A percentile compares a stretch with the other conserved stretches of the same genome.
These are phyloP conservation scores for Mayetiola destructor DNA, from an alignment of 2,888 invertebrate species.

Conservation along the genomic window DNA sequence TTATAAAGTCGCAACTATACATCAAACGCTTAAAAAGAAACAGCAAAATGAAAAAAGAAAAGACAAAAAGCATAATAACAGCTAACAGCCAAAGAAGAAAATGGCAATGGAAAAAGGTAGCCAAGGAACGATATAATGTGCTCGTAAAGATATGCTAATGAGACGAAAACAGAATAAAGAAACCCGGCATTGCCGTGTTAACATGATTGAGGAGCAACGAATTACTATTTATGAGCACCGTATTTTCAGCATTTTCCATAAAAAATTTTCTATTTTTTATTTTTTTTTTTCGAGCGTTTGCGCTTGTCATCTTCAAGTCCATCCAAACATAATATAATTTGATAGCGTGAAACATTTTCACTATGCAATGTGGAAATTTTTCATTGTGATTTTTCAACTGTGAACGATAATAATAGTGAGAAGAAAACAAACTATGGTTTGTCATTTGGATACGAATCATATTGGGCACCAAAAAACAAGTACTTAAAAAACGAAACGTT, in stretches of 20 bases:
- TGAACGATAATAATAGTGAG: too few species aligned
- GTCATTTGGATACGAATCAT: too few species aligned
- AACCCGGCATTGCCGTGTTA: slow-evolving; percentile 7
- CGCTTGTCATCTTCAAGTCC: too few species aligned
- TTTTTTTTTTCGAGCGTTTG: not conserved
- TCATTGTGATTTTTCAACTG: too few species aligned
- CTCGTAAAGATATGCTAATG: slow-evolving; percentile 10
- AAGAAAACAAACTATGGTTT: too few species aligned
- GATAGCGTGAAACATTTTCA: slow-evolving; percentile 7
- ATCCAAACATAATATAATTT: too few species aligned
- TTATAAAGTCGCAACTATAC: not conserved
- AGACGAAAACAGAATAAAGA: not conserved
- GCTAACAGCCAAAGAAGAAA: not conserved
- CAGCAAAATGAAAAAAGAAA: not conserved
- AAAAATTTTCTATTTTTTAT: not conserved
- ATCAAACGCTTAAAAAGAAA: not conserved
- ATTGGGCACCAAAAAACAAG: too few species aligned
- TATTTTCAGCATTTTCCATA: not conserved
- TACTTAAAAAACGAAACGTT: too few species aligned
- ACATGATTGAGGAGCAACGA: slow-evolving; percentile 10
- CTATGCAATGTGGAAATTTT: slow-evolving; percentile 8
- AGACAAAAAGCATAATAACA: not conserved
- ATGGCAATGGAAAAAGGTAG: not conserved
- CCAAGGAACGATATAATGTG: not conserved
- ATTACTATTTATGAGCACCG: slow-evolving; percentile 11